phyloP scores from a whole-genome alignment of 2,797 vertebrate genomes.

The Poecilia picta region DNA sequence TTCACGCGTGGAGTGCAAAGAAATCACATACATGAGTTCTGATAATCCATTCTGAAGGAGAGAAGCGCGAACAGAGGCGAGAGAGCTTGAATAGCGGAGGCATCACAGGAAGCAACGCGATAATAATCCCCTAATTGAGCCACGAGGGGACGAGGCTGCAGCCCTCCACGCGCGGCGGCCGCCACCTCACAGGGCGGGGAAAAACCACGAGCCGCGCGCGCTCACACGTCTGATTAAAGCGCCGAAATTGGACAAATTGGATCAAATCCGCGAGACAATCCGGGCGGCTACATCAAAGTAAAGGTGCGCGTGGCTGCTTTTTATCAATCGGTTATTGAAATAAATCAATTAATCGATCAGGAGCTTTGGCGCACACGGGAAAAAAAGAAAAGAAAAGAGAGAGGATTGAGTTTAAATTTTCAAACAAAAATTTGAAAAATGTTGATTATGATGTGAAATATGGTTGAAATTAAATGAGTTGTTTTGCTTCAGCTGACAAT shows the following conservation, averaged over 20 bases:
- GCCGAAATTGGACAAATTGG: constrained; percentile 77
- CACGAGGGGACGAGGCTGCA: constrained; percentile 86
- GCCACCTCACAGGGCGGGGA: constrained; percentile 76
- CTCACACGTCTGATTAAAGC: constrained; percentile 81
- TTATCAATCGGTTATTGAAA: constrained; percentile 49
- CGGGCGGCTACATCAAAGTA: constrained; percentile 75
- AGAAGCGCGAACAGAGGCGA: constrained; percentile 31
- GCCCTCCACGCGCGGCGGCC: constrained; percentile 82
- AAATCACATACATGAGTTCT: constrained; percentile 45
- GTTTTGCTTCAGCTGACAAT: constrained; percentile 59
- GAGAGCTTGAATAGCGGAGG: constrained; percentile 83
- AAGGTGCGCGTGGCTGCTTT: constrained; percentile 43
- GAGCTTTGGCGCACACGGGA: background rate
- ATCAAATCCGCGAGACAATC: constrained; percentile 78
- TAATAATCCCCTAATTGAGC: constrained; percentile 99
- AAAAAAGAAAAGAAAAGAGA: too few species aligned
- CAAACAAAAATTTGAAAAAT: background rate
- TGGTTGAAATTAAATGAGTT: background rate
- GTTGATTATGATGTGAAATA: background rate
- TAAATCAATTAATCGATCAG: background rate
- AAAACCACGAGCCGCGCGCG: constrained; percentile 64
- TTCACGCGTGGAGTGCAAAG: constrained; percentile 45
- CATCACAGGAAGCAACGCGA: constrained; percentile 82
- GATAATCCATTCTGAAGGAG: constrained; percentile 42
- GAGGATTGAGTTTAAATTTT: background rate